Percentiles rank a stretch among this genome's conserved stretches.
phyloP scores from a whole-genome alignment of 1,140 invertebrate species.

The Coenobita brevimanus region DNA sequence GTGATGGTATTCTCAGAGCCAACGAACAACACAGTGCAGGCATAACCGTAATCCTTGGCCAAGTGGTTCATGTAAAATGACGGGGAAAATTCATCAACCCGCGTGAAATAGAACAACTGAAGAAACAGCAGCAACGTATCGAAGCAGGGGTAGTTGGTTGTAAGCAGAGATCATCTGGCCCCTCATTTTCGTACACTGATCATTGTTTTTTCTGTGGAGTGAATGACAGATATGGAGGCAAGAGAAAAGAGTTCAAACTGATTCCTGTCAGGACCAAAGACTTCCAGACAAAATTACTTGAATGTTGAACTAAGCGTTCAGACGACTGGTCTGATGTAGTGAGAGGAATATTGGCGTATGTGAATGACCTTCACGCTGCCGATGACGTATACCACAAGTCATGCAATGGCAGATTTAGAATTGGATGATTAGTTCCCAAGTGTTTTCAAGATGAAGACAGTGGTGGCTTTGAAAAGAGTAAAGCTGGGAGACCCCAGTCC shows the following conservation, averaged over 20 bases:
- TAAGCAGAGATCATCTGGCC: not conserved
- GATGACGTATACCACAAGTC: slow-evolving; percentile 24
- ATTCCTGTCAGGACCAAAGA: not conserved
- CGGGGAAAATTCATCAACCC: not conserved
- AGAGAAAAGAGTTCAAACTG: not conserved
- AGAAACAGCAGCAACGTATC: not conserved
- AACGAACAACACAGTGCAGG: not conserved
- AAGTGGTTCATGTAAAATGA: not conserved
- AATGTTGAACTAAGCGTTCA: not conserved
- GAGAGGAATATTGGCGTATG: not conserved
- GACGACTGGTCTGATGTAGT: slow-evolving; percentile 7
- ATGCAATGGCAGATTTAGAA: slow-evolving; percentile 1
- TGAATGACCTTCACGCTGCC: not conserved
- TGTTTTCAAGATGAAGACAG: not conserved
- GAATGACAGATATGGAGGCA: not conserved
- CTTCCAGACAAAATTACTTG: not conserved
- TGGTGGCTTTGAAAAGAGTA: not conserved
- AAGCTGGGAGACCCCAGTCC: not conserved
- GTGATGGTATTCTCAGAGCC: not conserved
- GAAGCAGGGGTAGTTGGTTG: not conserved
- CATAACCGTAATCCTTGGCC: not conserved
- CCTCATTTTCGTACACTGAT: not conserved
- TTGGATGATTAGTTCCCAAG: not conserved
- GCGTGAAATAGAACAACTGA: not conserved
- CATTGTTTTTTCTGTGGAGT: not conserved